Conservation (phyloP, 2,888 invertebrate species). For the Acanthosepion pharaonis region DNA sequence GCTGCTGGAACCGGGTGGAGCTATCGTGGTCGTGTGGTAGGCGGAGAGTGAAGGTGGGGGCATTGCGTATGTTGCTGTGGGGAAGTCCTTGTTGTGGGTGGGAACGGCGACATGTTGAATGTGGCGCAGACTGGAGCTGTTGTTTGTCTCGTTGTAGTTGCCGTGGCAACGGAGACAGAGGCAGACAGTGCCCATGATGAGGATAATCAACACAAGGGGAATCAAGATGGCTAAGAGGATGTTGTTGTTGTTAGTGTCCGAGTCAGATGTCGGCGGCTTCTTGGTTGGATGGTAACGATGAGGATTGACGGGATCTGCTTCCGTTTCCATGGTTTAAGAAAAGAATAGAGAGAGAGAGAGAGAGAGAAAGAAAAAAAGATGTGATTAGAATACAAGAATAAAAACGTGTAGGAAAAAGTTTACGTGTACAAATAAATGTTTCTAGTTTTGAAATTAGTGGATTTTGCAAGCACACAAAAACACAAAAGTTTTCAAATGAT, state of each 20-base stretch:
- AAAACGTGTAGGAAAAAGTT: neutral
- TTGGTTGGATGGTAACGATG: slow-evolving; percentile 37
- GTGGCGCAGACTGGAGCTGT: slow-evolving; percentile 50
- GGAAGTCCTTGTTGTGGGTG: slow-evolving; percentile 57
- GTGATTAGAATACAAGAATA: neutral
- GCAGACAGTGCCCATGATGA: slow-evolving; percentile 62
- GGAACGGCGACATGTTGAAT: slow-evolving; percentile 56
- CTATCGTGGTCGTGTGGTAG: neutral
- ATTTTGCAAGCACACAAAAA: too few relatives aligned
- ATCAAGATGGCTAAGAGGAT: slow-evolving; percentile 69
- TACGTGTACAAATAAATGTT: neutral
- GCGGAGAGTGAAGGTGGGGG: neutral
- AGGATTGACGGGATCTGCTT: slow-evolving; percentile 47
- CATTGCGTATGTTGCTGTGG: slow-evolving; percentile 35
- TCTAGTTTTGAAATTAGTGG: neutral
- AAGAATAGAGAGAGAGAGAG: slow-evolving; percentile 47
- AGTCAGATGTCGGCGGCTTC: neutral
- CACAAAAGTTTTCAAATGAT: too few relatives aligned
- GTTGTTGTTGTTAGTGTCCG: slow-evolving; percentile 55
- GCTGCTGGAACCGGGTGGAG: slow-evolving; percentile 36
- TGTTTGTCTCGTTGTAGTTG: slow-evolving; percentile 51
- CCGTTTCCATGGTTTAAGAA: slow-evolving; percentile 43
- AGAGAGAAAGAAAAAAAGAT: slow-evolving; percentile 35
- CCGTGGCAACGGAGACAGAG: slow-evolving; percentile 60
- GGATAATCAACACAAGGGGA: slow-evolving; percentile 64